Evolutionary conservation across 2,113 vertebrate species (phyloP).

Genomic region (Mesitornis unicolor): DNA sequence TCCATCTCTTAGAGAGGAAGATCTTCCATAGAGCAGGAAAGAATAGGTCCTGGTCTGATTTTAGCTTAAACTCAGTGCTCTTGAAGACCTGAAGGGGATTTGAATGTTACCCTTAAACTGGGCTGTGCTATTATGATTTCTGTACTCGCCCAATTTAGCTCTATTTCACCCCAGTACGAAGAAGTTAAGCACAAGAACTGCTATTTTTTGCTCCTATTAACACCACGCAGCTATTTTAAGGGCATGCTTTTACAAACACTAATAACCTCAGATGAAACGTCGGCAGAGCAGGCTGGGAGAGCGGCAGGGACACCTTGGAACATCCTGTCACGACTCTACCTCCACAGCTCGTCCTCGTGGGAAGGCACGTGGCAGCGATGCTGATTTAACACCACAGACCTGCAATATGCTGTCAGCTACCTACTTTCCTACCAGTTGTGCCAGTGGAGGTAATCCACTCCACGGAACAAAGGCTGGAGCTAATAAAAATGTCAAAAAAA

Average conservation of each 20-base stretch:
- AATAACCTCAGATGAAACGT: slow-evolving; percentile 18
- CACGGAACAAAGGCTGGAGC: background rate
- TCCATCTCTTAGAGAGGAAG: background rate
- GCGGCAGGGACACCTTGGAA: background rate
- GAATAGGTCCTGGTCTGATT: background rate
- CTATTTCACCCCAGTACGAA: background rate
- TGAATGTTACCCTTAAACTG: slow-evolving; percentile 20
- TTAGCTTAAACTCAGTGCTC: background rate
- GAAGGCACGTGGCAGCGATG: background rate
- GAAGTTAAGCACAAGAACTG: background rate
- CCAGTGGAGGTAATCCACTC: background rate
- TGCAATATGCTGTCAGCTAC: slow-evolving; percentile 31
- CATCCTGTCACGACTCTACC: slow-evolving; percentile 35
- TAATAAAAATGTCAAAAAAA: slow-evolving; percentile 35
- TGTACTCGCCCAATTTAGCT: background rate
- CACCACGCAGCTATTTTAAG: slow-evolving; percentile 35
- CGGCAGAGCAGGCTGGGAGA: slow-evolving; percentile 12
- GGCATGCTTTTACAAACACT: slow-evolving; percentile 26
- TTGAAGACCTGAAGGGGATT: background rate
- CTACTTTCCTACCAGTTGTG: slow-evolving; percentile 9
- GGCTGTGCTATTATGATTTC: background rate
- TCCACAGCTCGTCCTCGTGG: background rate
- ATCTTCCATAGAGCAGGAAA: background rate
- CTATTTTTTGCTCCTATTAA: slow-evolving; percentile 41
- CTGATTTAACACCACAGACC: slow-evolving; percentile 26